Evolutionary conservation across 2,888 invertebrate genomes (phyloP).

Genomic region (Tuberolachnus salignus): DNA sequence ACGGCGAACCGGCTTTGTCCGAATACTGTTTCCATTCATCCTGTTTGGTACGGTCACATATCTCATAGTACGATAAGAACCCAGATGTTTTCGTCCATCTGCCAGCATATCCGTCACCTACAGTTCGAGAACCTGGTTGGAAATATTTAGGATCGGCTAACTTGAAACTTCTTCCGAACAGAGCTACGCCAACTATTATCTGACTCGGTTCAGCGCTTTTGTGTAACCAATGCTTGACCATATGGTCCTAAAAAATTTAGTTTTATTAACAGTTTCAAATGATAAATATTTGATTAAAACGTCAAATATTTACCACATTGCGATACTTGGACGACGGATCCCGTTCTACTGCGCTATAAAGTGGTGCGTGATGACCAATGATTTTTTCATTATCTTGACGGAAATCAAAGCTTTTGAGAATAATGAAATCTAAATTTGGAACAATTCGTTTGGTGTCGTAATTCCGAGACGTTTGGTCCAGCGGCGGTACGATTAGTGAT

Average conservation of each 20-base stretch:
- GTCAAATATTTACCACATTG: conserved; percentile 65
- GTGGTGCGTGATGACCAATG: conserved; percentile 29
- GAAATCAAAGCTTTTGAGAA: conserved; percentile 73
- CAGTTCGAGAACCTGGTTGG: conserved; percentile 50
- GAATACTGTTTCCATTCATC: conserved; percentile 66
- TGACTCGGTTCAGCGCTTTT: conserved; percentile 80
- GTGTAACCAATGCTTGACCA: conserved; percentile 80
- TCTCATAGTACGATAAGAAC: conserved; percentile 76
- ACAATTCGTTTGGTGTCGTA: conserved; percentile 68
- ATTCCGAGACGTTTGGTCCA: conserved; percentile 69
- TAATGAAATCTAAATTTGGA: conserved; percentile 71
- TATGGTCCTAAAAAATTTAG: conserved; percentile 66
- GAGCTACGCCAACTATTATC: conserved; percentile 83
- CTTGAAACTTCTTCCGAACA: conserved; percentile 79
- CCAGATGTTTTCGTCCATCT: conserved; percentile 73
- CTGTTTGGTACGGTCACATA: conserved; percentile 69
- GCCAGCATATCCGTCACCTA: conserved; percentile 64
- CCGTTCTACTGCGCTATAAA: conserved; percentile 63
- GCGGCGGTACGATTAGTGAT: conserved; percentile 64
- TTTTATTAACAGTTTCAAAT: background rate
- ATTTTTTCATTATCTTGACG: conserved; percentile 63
- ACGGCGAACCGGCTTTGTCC: conserved; percentile 73
- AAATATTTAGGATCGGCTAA: conserved; percentile 64
- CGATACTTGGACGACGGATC: conserved; percentile 66
- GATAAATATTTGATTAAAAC: background rate